Base-by-base conservation (phyloP, 1,140 invertebrate genomes). In the Anoplophora glabripennis region DNA sequence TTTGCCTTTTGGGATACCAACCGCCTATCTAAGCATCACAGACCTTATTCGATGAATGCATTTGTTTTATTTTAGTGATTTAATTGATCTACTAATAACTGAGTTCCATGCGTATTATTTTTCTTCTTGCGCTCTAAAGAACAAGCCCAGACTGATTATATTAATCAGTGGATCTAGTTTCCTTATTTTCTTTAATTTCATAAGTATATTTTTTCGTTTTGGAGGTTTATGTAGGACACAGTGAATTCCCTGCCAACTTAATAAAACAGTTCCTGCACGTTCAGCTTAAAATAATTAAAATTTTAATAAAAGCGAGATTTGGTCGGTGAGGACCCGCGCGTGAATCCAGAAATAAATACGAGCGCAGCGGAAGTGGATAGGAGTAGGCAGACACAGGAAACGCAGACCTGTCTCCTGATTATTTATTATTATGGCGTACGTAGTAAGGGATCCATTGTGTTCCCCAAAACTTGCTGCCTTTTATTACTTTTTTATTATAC, bases 401-500 rank as follows among this genome's bases (percentile, higher is more conserved):
- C 45, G 21, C 21, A 28, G 5, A 28, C 38, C 53, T 60, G 58
- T 53, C 58, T 53, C 47, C 51, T 57, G 59, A 61, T 61, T 61
- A 61, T 61, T 61, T 61, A 61, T 61, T 61, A 61, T 57, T 57
- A 57, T 61, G 53, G 59, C 15, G 21, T 41, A 17, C 38, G 38
- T 41, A 41, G 3, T 48, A 44, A 53, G 47, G 59, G 48, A 52
- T 45, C 45, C 54, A 61, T 61, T 61, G 59, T 61, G 48, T 56
- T 57, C 48, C 46, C 33, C 53, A 57, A 51, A 47, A 44, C 46
- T 41, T 56, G 34, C 53, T 57, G 21, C 55, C 38, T 61, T 57
- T 61, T 61, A 57, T 55, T 47, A 47, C 48, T 54, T 61, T 59
- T 61, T 61, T 61, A 61, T 61, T 61, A 55, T 53, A 45, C 38